These are phyloP conservation scores for Grammomys surdaster DNA, from an alignment of 2,113 vertebrate genomes.

Conservation along the genomic window DNA sequence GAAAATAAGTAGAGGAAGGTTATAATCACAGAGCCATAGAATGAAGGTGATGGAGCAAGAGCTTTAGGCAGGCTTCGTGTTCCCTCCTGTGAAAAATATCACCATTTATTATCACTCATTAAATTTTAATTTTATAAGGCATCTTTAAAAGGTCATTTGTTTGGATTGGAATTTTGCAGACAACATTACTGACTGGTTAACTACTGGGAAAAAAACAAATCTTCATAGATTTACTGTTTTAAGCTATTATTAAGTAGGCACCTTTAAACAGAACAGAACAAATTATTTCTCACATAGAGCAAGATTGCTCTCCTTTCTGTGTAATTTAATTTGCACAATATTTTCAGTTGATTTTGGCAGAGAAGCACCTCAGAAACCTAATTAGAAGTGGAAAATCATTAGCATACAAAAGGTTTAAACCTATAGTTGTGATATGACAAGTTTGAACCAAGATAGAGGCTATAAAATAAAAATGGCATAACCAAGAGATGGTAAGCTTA, in stretches of 20 bases:
- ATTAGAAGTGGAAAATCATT: slow-evolving; percentile 71
- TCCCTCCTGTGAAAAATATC: slow-evolving; percentile 76
- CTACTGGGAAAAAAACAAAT: slow-evolving; percentile 67
- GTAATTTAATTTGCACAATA: slow-evolving; percentile 46
- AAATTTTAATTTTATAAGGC: slow-evolving; percentile 83
- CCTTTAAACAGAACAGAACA: slow-evolving; percentile 54
- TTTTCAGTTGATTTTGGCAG: slow-evolving; percentile 67
- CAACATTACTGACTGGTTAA: slow-evolving; percentile 77
- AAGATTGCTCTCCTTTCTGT: slow-evolving; percentile 56
- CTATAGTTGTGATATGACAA: slow-evolving; percentile 60
- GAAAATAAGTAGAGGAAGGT: slow-evolving; percentile 57
- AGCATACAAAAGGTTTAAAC: slow-evolving; percentile 55
- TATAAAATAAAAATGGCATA: neutral
- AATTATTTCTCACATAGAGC: slow-evolving; percentile 1
- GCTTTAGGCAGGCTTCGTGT: slow-evolving; percentile 67
- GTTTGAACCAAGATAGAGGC: slow-evolving; percentile 45
- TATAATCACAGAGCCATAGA: neutral
- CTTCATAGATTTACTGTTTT: slow-evolving; percentile 67
- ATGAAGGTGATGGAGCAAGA: slow-evolving; percentile 32
- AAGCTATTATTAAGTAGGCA: slow-evolving; percentile 68
- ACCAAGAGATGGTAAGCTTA: neutral
- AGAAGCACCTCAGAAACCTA: slow-evolving; percentile 54
- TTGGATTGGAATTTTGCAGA: slow-evolving; percentile 69
- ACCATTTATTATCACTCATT: slow-evolving; percentile 82
- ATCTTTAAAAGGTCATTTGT: slow-evolving; percentile 84